Percentiles rank a stretch among this genome's conserved stretches.
phyloP scores from a whole-genome alignment of 2,888 invertebrate genomes.

The Antheraea assamensis region DNA sequence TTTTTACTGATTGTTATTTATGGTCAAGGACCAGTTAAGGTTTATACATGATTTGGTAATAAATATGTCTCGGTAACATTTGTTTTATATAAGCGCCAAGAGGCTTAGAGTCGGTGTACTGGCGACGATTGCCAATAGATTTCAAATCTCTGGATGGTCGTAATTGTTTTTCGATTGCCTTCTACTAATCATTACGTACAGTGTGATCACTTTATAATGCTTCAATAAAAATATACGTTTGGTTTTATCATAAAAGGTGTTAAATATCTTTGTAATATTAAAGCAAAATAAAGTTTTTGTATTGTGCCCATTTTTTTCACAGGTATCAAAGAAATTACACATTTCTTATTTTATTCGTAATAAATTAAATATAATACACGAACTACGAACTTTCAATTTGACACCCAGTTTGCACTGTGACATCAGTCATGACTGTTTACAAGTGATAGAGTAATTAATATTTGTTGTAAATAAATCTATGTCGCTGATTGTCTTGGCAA shows the following conservation, averaged over 20 bases:
- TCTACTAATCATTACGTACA: too few relatives aligned
- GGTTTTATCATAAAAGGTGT: neutral
- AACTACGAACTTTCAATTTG: constrained; percentile 38
- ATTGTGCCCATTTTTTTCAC: constrained; percentile 33
- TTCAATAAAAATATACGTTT: neutral
- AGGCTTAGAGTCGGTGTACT: too few relatives aligned
- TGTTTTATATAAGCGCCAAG: too few relatives aligned
- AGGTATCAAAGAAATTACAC: constrained; percentile 30
- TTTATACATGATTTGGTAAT: too few relatives aligned
- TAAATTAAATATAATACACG: constrained; percentile 25
- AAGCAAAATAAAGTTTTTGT: neutral
- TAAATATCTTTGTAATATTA: neutral
- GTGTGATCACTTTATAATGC: too few relatives aligned
- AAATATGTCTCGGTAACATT: too few relatives aligned
- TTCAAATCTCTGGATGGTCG: too few relatives aligned
- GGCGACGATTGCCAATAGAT: too few relatives aligned
- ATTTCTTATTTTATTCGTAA: neutral
- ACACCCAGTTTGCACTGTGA: constrained; percentile 51
- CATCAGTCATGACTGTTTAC: constrained; percentile 45
- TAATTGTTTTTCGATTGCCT: too few relatives aligned
- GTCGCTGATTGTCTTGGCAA: constrained; percentile 72
- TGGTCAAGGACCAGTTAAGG: neutral
- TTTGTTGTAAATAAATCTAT: constrained; percentile 62
- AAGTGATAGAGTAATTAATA: constrained; percentile 32
- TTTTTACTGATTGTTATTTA: neutral